Base-by-base conservation (phyloP, 1,140 invertebrate species). In the Anoplolepis gracilipes region DNA sequence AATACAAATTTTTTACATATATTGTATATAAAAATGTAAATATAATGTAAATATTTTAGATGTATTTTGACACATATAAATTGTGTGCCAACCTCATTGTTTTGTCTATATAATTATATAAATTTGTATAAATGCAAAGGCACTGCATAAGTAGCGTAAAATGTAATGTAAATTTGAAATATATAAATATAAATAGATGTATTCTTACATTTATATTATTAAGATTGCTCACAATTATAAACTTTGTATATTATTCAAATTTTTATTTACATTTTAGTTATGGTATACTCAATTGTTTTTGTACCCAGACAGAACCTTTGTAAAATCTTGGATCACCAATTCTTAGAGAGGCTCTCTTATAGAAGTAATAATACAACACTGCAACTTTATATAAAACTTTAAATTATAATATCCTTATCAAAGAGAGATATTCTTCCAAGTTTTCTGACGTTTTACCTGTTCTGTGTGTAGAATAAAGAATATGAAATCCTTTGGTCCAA, bases 271-370 rank as follows among this genome's bases (percentile, higher is more conserved):
- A 78, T 61, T n/a, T n/a, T n/a, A 30, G 49, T 91, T 84, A 92
- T 4, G 81, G 28, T 77, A 91, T 87, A 86, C 84, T 94, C 25
- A 93, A 91, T 91, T 97, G 96, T 62, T 96, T 96, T 65, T 96
- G 96, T 84, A 97, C 96, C 96, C 97, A 97, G 85, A 96, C 96
- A 6, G 97, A 96, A 87, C 96, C 96, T 93, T 97, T 96, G 89
- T 97, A 97, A 91, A 97, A 97, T 78, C 96, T 95, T 8, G 97
- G 97, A 94, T 97, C 97, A 85, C 96, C 96, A 69, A 97, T 96
- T 85, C 96, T 94, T 57, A 97, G 91, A 2, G 96, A 96, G 39
- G 97, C 96, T 87, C 96, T 95, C 92, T 97, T 97, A 92, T 97
- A 97, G 79, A 96, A 96, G 87, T 97, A 97, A 93, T 97, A 97